These are phyloP conservation scores for Trichogramma pretiosum DNA, from an alignment of 1,140 invertebrate species.

Conservation along the genomic window DNA sequence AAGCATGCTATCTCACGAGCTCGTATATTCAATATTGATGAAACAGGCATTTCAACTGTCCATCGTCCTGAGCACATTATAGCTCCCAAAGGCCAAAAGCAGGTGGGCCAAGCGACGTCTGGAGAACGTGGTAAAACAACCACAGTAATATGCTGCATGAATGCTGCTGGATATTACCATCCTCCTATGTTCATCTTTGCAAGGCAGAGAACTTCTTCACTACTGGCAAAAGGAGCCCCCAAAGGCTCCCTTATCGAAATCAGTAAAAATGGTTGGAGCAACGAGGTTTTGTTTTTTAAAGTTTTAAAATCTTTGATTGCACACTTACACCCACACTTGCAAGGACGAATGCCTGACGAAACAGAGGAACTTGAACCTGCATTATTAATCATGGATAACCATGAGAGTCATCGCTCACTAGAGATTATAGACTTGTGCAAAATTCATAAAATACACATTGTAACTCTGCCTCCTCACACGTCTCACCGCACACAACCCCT, in stretches of 20 bases:
- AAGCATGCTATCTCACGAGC: no score
- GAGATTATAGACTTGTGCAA: constrained; percentile 27
- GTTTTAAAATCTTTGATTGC: constrained; percentile 38
- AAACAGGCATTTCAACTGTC: not conserved
- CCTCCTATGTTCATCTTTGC: no score
- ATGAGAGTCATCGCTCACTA: constrained; percentile 31
- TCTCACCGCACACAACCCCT: no score
- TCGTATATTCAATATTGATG: constrained; percentile 13
- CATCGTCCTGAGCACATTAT: not conserved
- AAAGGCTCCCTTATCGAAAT: not conserved
- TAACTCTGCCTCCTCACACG: constrained; percentile 36
- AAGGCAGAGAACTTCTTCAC: no score
- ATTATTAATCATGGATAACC: constrained; percentile 40
- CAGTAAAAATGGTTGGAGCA: not conserved
- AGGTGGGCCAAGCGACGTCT: constrained; percentile 9
- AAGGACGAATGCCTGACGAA: constrained; percentile 36
- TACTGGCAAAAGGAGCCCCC: no score
- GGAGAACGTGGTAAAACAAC: constrained; percentile 19
- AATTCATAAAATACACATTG: constrained; percentile 25
- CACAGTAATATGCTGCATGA: constrained; percentile 27
- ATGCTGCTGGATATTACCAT: constrained; percentile 28
- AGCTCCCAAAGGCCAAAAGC: not conserved
- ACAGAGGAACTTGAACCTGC: constrained; percentile 28
- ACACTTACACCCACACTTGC: constrained; percentile 35
- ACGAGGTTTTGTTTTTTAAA: constrained; percentile 29